Evolutionary conservation across 2,113 vertebrate genomes (phyloP).

Genomic region (Mobula birostris): DNA sequence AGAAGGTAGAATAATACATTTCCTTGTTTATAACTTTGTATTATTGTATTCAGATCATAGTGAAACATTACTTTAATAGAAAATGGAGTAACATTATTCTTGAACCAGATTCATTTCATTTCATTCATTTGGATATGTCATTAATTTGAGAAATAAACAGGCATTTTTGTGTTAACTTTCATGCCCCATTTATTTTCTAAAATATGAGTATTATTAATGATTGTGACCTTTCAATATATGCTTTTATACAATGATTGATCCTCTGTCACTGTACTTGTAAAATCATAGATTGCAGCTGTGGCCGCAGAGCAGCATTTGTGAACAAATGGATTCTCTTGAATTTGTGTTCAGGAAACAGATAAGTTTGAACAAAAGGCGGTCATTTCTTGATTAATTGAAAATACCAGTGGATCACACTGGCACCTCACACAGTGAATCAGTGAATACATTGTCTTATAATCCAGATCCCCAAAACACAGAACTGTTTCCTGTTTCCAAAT

Average conservation of each 20-base stretch:
- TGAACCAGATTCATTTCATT: slow-evolving; percentile 2
- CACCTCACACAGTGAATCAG: neutral
- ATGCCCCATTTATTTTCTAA: neutral
- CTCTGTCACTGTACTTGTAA: neutral
- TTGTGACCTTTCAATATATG: slow-evolving; percentile 20
- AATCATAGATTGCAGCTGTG: neutral
- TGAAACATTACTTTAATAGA: neutral
- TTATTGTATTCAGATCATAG: slow-evolving; percentile 22
- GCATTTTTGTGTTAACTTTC: slow-evolving; percentile 13
- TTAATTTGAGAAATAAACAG: slow-evolving; percentile 18
- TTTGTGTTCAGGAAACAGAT: neutral
- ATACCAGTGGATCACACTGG: neutral
- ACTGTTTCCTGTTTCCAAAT: neutral
- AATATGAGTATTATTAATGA: slow-evolving; percentile 28
- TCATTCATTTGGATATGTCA: slow-evolving; percentile 1
- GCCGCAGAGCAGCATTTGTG: neutral
- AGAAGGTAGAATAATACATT: neutral
- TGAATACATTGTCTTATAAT: neutral
- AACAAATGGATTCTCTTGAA: slow-evolving; percentile 15
- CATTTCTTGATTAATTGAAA: slow-evolving; percentile 4
- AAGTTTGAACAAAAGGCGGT: neutral
- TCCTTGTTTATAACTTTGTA: neutral
- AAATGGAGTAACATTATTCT: neutral
- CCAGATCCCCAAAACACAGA: neutral
- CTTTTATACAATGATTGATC: slow-evolving; percentile 9